These are phyloP conservation scores for Drosophila jambulina DNA, from an alignment of 1,140 invertebrate genomes.

Conservation along the genomic window DNA sequence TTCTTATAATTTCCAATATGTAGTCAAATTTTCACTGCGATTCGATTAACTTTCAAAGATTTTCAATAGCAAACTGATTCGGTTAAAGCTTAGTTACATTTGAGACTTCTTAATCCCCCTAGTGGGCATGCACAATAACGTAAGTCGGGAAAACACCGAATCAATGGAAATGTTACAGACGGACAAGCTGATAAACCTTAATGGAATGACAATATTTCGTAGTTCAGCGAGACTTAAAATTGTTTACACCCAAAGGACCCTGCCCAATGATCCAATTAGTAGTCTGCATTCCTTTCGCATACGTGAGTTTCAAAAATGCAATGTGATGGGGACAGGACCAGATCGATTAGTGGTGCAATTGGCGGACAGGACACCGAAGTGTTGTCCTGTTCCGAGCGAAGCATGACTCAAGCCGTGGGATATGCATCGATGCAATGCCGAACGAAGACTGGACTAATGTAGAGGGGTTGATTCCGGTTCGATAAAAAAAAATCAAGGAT, in stretches of 20 bases:
- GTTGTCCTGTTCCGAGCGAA: constrained; percentile 9
- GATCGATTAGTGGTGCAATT: constrained; percentile 43
- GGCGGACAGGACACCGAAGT: constrained; percentile 22
- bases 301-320: constrained; percentile 28
- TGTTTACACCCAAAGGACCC: not conserved
- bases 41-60: not conserved
- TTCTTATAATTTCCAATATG: not conserved
- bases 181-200: not conserved
- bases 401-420: constrained; percentile 29
- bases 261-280: constrained; percentile 22
- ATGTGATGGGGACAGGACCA: constrained; percentile 33
- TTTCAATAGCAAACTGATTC: not conserved
- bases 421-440: constrained; percentile 38
- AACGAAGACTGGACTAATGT: constrained; percentile 21
- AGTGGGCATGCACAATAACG: constrained; percentile 9
- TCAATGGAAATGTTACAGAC: not conserved
- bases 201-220: not conserved
- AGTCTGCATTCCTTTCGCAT: constrained; percentile 21
- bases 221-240: not conserved
- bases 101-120: not conserved
- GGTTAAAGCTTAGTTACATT: constrained; percentile 6
- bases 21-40: not conserved
- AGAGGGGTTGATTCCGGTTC: not conserved
- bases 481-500: constrained; percentile 7
- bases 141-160: not conserved